Evolutionary conservation across 2,888 invertebrate genomes (phyloP), one percentile per base, ranked within the genome.

Genomic region (Morpho helenor): DNA sequence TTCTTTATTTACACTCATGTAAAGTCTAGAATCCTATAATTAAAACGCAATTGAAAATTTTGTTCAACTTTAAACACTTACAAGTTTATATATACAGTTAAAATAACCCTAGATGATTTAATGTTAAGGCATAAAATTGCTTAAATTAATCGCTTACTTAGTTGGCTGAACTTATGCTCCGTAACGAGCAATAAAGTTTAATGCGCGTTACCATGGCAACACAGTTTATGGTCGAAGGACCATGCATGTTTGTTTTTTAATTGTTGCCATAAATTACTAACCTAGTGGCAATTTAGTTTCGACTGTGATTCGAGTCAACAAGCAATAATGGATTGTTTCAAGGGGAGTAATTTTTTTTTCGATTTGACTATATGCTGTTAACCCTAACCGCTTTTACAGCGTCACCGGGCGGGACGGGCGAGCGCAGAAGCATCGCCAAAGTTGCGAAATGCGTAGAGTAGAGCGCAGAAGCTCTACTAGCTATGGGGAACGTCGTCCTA

Each of bases 121-220:
- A 31, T 7, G 9, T 39, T 57, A 57, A 56, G 49, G 43, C 39
- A 49, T 57, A 53, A 47, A 57, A 48, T 56, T 52, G 49, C 49
- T 41, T 42, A 22, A 23, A 3, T n/a, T 7, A 46, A 58, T 50
- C 31, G 23, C 42, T 22, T 2, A 54, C 10, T 8, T 2, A 42
- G 23, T 54, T 31, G 54, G 41, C 22, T 42, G 42, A 40, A 66
- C 52, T 53, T 57, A 47, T 56, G 8, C 31, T 43, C 43, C 23
- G 70, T 79, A 76, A 76, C 73, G 73, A 69, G 66, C 71, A 66
- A 71, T 81, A 77, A 79, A 77, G 69, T 74, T 68, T 73, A 67
- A 75, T 75, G 69, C 65, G 59, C 68, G 79, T 78, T 74, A 68
- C 75, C 59, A 76, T 79, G 72, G 74, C 61, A 68, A 76, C 74